These are phyloP conservation scores for Drosophila cognata DNA, from an alignment of 2,888 invertebrate species.

Conservation along the genomic window DNA sequence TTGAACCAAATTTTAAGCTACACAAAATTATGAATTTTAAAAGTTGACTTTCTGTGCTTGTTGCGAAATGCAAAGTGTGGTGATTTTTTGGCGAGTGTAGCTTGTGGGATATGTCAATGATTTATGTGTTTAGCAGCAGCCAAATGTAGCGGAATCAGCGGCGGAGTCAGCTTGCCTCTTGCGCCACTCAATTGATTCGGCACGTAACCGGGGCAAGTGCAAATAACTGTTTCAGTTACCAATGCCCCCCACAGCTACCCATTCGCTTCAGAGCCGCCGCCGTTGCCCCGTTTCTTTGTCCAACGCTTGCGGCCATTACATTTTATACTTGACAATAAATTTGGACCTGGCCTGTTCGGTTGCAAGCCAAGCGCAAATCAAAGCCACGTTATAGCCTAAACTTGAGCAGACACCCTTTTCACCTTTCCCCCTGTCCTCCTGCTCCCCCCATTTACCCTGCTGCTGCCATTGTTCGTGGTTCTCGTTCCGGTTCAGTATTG, in stretches of 20 bases:
- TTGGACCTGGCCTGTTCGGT: conserved; percentile 46
- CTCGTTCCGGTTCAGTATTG: conserved; percentile 21
- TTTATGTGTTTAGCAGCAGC: conserved; percentile 60
- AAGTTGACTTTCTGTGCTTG: background rate
- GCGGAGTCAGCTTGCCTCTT: background rate
- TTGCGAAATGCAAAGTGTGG: background rate
- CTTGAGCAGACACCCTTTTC: background rate
- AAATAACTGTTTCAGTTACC: conserved; percentile 75
- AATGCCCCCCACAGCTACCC: conserved; percentile 1
- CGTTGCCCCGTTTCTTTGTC: background rate
- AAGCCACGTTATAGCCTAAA: conserved; percentile 70
- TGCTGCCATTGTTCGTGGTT: background rate
- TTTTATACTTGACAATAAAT: conserved; percentile 79
- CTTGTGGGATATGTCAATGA: conserved; percentile 63
- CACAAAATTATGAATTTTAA: background rate
- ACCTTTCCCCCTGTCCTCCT: background rate
- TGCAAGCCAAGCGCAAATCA: conserved; percentile 61
- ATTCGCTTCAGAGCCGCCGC: background rate
- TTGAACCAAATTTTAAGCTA: background rate
- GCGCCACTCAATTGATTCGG: conserved; percentile 75
- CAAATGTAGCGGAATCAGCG: conserved; percentile 3
- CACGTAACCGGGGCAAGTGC: conserved; percentile 75
- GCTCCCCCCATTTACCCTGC: background rate
- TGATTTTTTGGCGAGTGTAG: background rate
- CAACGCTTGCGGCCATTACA: conserved; percentile 59